Evolutionary conservation across 2,113 vertebrate genomes (phyloP).

Genomic region (Crocuta crocuta): DNA sequence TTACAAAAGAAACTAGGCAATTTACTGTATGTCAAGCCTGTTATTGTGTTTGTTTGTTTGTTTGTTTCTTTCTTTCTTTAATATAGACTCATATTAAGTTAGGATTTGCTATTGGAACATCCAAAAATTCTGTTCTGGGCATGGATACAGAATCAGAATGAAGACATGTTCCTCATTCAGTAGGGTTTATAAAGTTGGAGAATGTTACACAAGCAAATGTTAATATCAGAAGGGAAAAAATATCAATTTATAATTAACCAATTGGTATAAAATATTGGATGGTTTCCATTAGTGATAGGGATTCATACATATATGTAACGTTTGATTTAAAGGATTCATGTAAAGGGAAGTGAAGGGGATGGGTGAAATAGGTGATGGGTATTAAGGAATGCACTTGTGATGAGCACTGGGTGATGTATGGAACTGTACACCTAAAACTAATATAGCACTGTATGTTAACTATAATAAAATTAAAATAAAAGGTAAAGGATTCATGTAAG

Average conservation of each 20-base stretch:
- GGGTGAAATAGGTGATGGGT: neutral
- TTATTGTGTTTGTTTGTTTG: neutral
- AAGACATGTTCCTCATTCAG: neutral
- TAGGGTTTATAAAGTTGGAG: neutral
- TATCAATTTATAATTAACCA: neutral
- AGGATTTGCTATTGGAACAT: neutral
- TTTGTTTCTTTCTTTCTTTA: neutral
- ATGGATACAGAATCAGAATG: neutral
- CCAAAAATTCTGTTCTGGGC: neutral
- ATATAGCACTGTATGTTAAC: neutral
- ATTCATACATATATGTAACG: neutral
- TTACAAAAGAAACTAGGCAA: neutral
- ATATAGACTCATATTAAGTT: neutral
- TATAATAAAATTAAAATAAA: neutral
- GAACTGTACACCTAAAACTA: neutral
- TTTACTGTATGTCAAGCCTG: neutral
- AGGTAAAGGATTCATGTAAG: neutral
- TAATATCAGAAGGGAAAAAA: neutral
- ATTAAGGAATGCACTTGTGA: neutral
- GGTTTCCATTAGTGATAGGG: neutral
- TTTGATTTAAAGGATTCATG: neutral
- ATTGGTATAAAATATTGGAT: neutral
- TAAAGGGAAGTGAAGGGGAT: neutral
- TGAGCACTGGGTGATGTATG: neutral
- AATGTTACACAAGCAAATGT: neutral